Evolutionary conservation across 2,797 vertebrate genomes (phyloP).

Genomic region (Pseudotriccus pelzelni): DNA sequence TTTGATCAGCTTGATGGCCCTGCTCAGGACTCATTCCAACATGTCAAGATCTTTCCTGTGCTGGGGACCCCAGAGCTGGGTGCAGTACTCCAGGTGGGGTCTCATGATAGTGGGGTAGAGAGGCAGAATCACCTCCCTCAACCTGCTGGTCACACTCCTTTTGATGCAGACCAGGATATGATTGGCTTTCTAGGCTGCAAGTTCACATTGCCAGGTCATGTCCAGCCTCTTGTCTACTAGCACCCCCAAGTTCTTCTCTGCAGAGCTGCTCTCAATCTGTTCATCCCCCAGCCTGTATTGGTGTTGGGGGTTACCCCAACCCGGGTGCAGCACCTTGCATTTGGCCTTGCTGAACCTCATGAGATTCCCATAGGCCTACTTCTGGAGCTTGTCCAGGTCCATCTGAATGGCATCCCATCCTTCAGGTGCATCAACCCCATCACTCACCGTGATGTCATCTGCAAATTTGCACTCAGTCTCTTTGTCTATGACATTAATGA

Average conservation of each 20-base stretch:
- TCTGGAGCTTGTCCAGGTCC: background rate
- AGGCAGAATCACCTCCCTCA: fast-evolving
- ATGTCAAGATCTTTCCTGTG: background rate
- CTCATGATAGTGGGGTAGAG: background rate
- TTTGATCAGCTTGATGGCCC: background rate
- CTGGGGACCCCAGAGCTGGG: fast-evolving
- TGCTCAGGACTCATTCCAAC: background rate
- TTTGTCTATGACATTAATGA: background rate
- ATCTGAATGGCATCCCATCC: background rate
- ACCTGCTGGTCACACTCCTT: background rate
- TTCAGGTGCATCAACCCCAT: background rate
- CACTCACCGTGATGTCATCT: background rate
- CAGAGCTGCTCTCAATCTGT: background rate
- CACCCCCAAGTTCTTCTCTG: background rate
- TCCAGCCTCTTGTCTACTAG: background rate
- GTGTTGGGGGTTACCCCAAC: background rate
- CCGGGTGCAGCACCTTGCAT: background rate
- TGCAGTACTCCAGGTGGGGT: fast-evolving
- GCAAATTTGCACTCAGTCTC: background rate
- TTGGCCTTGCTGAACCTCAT: background rate
- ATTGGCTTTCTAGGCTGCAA: background rate
- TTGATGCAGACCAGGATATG: fast-evolving
- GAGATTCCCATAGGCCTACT: background rate
- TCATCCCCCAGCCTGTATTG: background rate
- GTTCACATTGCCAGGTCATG: fast-evolving